phyloP scores from a whole-genome alignment of 1,140 invertebrate genomes.

The Anastrepha ludens region DNA sequence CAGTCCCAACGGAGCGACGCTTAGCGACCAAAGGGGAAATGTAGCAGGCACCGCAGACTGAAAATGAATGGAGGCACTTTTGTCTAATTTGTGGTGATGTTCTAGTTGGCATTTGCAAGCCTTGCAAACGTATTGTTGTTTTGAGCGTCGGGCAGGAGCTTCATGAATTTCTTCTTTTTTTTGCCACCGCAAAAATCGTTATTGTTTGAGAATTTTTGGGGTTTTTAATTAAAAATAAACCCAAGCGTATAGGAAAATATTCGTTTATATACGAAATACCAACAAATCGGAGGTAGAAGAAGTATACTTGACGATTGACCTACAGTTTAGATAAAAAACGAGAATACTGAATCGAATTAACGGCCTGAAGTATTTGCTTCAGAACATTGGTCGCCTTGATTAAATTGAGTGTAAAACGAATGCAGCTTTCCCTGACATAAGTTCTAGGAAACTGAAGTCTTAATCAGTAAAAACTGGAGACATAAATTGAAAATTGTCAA shows the following conservation, averaged over 20 bases:
- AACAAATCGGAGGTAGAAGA: no score
- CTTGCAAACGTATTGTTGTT: not conserved
- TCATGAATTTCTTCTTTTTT: not conserved
- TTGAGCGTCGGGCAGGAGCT: not conserved
- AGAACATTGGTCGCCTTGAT: no score
- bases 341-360: no score
- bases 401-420: no score
- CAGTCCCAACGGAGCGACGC: not conserved
- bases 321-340: no score
- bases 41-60: not conserved
- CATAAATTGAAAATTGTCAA: no score
- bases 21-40: not conserved
- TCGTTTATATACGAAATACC: no score
- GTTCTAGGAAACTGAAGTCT: no score
- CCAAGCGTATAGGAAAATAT: not conserved
- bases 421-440: no score
- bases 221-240: not conserved
- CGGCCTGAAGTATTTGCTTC: no score
- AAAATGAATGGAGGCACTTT: not conserved
- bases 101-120: conserved; percentile 24
- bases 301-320: no score
- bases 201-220: not conserved
- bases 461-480: no score
- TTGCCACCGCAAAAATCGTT: conserved; percentile 26
- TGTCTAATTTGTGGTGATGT: not conserved